Evolutionary conservation across 2,888 invertebrate genomes (phyloP).

Genomic region (Dolichopus griseipennis): DNA sequence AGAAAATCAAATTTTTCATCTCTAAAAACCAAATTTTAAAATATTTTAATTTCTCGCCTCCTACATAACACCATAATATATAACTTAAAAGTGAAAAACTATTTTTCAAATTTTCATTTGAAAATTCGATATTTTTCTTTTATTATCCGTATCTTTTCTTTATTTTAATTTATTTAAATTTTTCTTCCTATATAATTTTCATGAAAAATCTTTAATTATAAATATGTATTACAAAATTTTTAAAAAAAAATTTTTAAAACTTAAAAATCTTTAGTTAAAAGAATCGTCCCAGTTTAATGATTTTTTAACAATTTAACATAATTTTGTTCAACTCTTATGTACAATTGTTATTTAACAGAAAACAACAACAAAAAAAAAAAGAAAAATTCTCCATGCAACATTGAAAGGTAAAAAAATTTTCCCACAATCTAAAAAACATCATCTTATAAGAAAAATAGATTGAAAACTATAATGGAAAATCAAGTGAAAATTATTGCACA

Average conservation of each 20-base stretch:
- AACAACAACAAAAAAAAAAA: neutral
- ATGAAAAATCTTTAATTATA: neutral
- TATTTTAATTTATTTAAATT: neutral
- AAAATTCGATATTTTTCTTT: too few relatives aligned
- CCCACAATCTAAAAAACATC: neutral
- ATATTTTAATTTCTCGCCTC: too few relatives aligned
- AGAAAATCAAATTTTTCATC: too few relatives aligned
- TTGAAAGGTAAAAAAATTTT: neutral
- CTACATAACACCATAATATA: too few relatives aligned
- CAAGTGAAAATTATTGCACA: neutral
- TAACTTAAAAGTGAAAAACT: too few relatives aligned
- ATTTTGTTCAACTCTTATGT: too few relatives aligned
- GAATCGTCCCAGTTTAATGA: neutral
- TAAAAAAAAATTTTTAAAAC: neutral
- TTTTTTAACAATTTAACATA: too few relatives aligned
- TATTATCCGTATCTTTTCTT: neutral
- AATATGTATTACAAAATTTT: neutral
- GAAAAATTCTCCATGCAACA: neutral
- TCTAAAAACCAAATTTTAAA: too few relatives aligned
- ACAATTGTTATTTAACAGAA: too few relatives aligned
- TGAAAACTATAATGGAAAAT: neutral
- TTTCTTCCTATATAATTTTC: slow-evolving; percentile 1
- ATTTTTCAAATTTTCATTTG: too few relatives aligned
- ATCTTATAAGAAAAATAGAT: neutral
- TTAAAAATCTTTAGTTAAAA: neutral